Base-by-base conservation (phyloP, 2,888 invertebrate species). In the Ichneumoninae sp. region DNA sequence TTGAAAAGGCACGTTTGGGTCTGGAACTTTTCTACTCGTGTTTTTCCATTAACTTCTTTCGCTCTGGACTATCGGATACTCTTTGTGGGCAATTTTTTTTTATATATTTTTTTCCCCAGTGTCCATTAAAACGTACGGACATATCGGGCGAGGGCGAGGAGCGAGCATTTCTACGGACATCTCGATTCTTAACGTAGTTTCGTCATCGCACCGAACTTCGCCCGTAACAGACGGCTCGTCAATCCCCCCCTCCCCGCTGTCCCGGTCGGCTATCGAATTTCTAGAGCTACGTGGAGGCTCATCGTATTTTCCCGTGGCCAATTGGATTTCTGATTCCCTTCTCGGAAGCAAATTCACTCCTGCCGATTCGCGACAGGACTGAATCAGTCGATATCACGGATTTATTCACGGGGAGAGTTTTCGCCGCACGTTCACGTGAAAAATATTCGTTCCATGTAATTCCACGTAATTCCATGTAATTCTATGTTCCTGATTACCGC, bases 221-320 rank as follows among this genome's bases (percentile, higher is more conserved):
- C 3, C 40, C 54, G 30, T 19, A 19, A 73, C 79, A 65, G 81
- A 77, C 78, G 69, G 74, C 10, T 85, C 84, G 78, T 78, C 81
- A 60, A 81, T 79, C 36, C 75, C 74, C 81, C 70, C 40, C 10
- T 2, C 10, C 3, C 33, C 33, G 5, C 33, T 6, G 40, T 4
- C 44, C 13, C 44, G 44, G 44, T 22, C 57, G 75, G 81, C 81
- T 79, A 82, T 85, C 78, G 84, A 81, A 85, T 85, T 81, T 81
- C 65, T 75, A 13, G 10, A 10, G 57, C 50, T 47, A 78, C 69
- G 68, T 50, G 36, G 6, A 33, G n/a, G 60, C 33, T 74, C 54
- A 36, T 74, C 16, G 75, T 69, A 57, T 57, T 40, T 69, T 63
- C 54, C 73, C 26, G 47, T 68, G 22, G 77, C 69, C 74, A 81